phyloP scores from a whole-genome alignment of 2,888 invertebrate genomes.

The Drosophila nigricruria region DNA sequence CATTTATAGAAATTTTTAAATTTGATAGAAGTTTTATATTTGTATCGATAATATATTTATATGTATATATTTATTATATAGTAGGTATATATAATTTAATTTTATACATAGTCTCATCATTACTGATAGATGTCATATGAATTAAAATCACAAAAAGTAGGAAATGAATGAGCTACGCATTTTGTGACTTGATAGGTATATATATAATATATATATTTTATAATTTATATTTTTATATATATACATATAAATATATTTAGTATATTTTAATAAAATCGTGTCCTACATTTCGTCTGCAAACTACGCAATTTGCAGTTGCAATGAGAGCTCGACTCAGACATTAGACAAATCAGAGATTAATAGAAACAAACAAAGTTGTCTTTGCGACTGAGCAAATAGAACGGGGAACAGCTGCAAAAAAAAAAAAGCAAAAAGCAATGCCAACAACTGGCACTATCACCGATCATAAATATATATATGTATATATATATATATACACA shows the following conservation, averaged over 20 bases:
- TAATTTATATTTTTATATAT: background rate
- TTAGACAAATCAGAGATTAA: conserved; percentile 51
- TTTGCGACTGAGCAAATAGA: conserved; percentile 40
- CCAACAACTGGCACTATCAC: conserved; percentile 51
- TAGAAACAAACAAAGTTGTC: conserved; percentile 56
- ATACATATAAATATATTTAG: background rate
- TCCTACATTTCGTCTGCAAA: conserved; percentile 42
- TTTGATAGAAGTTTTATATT: no score
- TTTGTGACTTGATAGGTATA: background rate
- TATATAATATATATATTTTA: background rate
- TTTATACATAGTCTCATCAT: background rate
- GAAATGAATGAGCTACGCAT: conserved; percentile 4
- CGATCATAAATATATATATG: conserved; percentile 8
- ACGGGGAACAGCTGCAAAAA: conserved; percentile 20
- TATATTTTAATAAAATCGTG: conserved; percentile 23
- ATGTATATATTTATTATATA: no score
- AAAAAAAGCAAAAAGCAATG: conserved; percentile 37
- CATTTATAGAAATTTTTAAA: no score
- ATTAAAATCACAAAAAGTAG: background rate
- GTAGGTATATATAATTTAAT: no score
- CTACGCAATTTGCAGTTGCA: conserved; percentile 52
- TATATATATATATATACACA: conserved; percentile 11
- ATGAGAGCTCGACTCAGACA: conserved; percentile 11
- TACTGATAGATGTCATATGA: background rate
- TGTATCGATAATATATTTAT: no score